Evolutionary conservation across 1,140 invertebrate genomes (phyloP).

Genomic region (Drosophila guanche): DNA sequence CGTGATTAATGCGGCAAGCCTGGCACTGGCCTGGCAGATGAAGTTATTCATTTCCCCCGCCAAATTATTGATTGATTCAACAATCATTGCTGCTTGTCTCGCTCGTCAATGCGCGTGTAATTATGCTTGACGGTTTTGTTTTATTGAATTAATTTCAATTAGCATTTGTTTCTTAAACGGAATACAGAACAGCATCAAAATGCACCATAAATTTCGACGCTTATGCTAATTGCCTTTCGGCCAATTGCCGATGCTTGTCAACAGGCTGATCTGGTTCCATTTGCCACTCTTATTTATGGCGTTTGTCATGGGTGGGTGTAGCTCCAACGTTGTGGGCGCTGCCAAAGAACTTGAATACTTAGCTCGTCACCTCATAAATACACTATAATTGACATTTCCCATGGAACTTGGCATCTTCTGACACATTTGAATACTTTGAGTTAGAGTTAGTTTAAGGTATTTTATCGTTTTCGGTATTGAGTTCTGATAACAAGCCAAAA

Average conservation of each 20-base stretch:
- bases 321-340: not conserved
- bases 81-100: slow-evolving; percentile 24
- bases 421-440: no score
- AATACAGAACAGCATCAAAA: slow-evolving; percentile 58
- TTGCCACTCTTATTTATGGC: slow-evolving; percentile 46
- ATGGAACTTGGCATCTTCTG: slow-evolving; percentile 2
- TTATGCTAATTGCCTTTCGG: slow-evolving; percentile 63
- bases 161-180: slow-evolving; percentile 17
- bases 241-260: slow-evolving; percentile 55
- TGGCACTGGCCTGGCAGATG: slow-evolving; percentile 16
- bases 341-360: not conserved
- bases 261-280: slow-evolving; percentile 61
- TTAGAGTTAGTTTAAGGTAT: slow-evolving; percentile 1
- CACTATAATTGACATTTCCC: slow-evolving; percentile 37
- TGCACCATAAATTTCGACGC: slow-evolving; percentile 59
- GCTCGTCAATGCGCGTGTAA: slow-evolving; percentile 45
- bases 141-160: slow-evolving; percentile 38
- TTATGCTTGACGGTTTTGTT: slow-evolving; percentile 49
- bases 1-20: slow-evolving; percentile 47
- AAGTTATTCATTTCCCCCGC: slow-evolving; percentile 50
- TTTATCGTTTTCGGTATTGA: slow-evolving; percentile 10
- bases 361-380: slow-evolving; percentile 13
- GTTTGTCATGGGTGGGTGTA: slow-evolving; percentile 39
- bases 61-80: slow-evolving; percentile 34
- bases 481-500: slow-evolving; percentile 27